Evolutionary conservation across 2,888 invertebrate species (phyloP).

Genomic region (Dendrolimus houi): DNA sequence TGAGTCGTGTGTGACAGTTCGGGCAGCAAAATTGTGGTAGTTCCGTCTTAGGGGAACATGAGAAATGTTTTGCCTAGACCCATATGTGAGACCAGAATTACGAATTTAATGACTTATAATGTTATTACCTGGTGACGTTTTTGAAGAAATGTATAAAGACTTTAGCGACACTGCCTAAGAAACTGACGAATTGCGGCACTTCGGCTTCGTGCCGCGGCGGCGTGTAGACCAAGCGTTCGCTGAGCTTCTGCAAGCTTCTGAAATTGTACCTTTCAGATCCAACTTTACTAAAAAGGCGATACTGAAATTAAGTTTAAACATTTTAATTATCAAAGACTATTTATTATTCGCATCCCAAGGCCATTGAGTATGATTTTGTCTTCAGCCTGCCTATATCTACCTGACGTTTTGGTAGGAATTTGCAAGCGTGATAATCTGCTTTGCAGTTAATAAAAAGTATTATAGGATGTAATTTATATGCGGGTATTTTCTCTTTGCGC

Average conservation of each 20-base stretch:
- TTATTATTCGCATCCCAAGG: no score
- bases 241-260: constrained; percentile 48
- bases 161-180: constrained; percentile 28
- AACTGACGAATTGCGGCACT: constrained; percentile 30
- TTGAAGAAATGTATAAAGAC: constrained; percentile 32
- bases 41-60: no score
- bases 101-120: no score
- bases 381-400: background rate
- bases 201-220: constrained; percentile 24
- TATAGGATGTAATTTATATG: no score
- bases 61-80: no score
- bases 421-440: background rate
- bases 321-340: no score
- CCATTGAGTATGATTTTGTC: background rate
- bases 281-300: constrained; percentile 39
- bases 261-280: constrained; percentile 54
- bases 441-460: no score
- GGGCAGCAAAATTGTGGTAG: no score
- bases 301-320: constrained; percentile 23
- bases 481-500: no score
- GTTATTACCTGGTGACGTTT: constrained; percentile 35
- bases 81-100: no score
- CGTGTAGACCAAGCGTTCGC: constrained; percentile 37
- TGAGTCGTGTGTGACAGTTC: no score
- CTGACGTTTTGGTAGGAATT: background rate